Conservation (phyloP, 2,113 vertebrate genomes). For the Malurus melanocephalus region DNA sequence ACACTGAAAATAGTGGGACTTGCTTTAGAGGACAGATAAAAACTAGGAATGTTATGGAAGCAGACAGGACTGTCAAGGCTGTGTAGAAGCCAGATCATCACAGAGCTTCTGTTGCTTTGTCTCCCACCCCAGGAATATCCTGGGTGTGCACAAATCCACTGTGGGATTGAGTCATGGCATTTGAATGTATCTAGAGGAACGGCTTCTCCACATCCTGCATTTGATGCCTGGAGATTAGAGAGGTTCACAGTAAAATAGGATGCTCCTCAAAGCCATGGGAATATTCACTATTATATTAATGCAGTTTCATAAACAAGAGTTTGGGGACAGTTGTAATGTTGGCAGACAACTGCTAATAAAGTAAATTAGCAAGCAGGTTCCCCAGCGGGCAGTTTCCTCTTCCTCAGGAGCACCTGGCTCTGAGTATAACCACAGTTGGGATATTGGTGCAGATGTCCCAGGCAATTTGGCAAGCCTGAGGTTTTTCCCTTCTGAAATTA, state of each 20-base stretch:
- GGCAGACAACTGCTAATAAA: slow-evolving; percentile 38
- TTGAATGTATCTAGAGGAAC: not conserved
- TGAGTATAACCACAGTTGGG: not conserved
- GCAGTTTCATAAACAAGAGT: not conserved
- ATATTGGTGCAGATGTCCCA: slow-evolving; percentile 17
- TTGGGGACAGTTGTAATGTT: slow-evolving; percentile 6
- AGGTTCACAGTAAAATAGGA: not conserved
- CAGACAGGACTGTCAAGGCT: not conserved
- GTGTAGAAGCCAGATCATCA: not conserved
- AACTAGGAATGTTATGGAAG: not conserved
- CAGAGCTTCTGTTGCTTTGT: not conserved
- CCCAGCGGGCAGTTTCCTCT: not conserved
- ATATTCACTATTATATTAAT: not conserved
- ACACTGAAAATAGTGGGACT: not conserved
- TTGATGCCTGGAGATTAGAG: not conserved
- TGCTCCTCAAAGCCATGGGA: not conserved
- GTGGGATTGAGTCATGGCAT: not conserved
- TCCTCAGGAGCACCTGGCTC: slow-evolving; percentile 37
- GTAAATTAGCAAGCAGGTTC: slow-evolving; percentile 24
- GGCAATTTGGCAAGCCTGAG: not conserved
- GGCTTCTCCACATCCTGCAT: not conserved
- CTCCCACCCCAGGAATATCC: not conserved
- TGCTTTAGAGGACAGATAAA: not conserved
- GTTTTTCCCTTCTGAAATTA: slow-evolving; percentile 25
- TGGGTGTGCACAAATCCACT: not conserved